Base-by-base conservation (phyloP, 2,113 vertebrate species). In the Euleptes europaea region DNA sequence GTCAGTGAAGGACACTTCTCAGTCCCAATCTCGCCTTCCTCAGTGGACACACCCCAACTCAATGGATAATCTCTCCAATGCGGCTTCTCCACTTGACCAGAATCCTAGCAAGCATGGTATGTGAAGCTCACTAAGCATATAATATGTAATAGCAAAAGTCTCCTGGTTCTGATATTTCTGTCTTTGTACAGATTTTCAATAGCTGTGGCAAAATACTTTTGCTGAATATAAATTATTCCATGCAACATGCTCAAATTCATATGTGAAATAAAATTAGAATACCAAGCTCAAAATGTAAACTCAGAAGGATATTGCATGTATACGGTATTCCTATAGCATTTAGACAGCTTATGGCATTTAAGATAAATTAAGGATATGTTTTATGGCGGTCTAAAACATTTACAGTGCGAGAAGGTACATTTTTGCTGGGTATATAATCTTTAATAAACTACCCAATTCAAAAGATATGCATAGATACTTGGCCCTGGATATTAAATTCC, bases 11-110 rank as follows among this genome's bases (percentile, higher is more conserved):
- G 98, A 99, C 93, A 97, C 97, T 74, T 97, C 97, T 90, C 98
- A 98, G 96, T 98, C 98, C 93, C 98, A 99, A 93, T 99, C 98
- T 81, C 98, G 98, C 93, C 97, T 99, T 95, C 98, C 98, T 90
- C 98, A 99, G 95, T 99, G 98, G 98, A 99, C 98, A 90, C 98
- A 99, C 96, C 97, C 98, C 90, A 99, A 97, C 95, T 97, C 98
- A 76, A 97, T 99, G 96, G 98, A 99, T 91, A 98, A 93, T 95
- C 94, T 98, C 89, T 95, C 97, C 92, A 97, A 97, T 95, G 98
- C 97, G 96, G 97, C 97, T 94, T 96, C 97, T 94, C 97, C 98
- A 63, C 96, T 98, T 95, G 98, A 99, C 94, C 97, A 97, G 95
- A 98, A 97, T 96, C 97, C 98, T 95, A 97, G 97, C 95, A 99